phyloP scores from a whole-genome alignment of 1,140 invertebrate genomes.

The Bombus confusus region DNA sequence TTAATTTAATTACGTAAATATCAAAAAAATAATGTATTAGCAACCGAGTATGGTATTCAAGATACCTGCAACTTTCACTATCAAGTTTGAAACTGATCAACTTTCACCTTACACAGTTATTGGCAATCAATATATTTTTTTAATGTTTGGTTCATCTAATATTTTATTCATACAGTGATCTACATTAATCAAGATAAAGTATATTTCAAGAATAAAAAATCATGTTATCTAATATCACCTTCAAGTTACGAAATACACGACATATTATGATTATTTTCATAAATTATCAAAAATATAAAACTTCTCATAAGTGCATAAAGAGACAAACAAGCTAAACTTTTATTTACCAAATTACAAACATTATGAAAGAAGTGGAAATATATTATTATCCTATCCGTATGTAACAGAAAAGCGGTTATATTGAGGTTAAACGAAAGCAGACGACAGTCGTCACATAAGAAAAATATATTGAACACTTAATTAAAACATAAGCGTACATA shows the following conservation, averaged over 20 bases:
- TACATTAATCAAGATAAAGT: neutral
- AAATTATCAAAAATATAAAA: neutral
- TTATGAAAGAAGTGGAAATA: neutral
- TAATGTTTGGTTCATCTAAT: neutral
- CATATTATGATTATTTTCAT: neutral
- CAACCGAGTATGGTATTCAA: neutral
- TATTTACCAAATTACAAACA: neutral
- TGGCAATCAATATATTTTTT: neutral
- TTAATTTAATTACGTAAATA: neutral
- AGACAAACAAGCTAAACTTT: neutral
- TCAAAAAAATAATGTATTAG: neutral
- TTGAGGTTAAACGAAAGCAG: slow-evolving; percentile 65
- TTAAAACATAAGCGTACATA: neutral
- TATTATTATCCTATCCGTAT: slow-evolving; percentile 27
- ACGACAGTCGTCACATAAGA: slow-evolving; percentile 48
- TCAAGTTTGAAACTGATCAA: neutral
- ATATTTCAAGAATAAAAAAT: neutral
- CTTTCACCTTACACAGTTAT: slow-evolving; percentile 42
- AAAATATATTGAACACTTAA: neutral
- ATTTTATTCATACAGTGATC: neutral
- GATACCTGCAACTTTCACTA: slow-evolving; percentile 40
- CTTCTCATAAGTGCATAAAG: neutral
- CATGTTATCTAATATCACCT: slow-evolving; percentile 14
- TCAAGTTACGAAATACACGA: slow-evolving; percentile 4
- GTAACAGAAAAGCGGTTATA: slow-evolving; percentile 19